Base-by-base conservation (phyloP, 2,797 vertebrate species). In the Distichodus sexfasciatus region DNA sequence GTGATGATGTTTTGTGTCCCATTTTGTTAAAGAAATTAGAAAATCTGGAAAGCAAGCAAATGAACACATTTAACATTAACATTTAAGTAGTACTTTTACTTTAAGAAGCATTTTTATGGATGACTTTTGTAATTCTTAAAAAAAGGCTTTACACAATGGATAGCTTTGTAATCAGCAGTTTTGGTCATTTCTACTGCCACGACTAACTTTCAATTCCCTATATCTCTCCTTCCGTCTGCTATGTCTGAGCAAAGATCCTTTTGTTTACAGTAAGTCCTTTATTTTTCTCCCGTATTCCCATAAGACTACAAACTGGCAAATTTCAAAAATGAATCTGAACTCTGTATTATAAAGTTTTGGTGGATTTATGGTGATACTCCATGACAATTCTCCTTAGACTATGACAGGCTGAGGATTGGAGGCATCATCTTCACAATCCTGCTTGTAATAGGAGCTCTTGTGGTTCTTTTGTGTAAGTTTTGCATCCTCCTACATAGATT, bases 191-290 rank as follows among this genome's bases (percentile, higher is more conserved):
- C 23, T 6, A 0, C 9, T 29, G 9, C 29, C 36, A 2, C 57
- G 26, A 6, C 17, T 67, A 21, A 72, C 66, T 31, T 40, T 14
- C 5, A 36, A 7, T 41, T 17, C 10, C 46, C 4, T n/a, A 17
- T 51, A 1, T 72, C 48, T 15, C 6, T 40, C 28, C 28, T 14
- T 0, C 69, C 1, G 11, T 44, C 2, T 35, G 23, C 17, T 19
- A 10, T 51, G 40, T 50, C n/a, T 55, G 26, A 77, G 24, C 66
- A 3, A 41, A 91, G 90, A 87, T 80, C 75, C 89, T 29, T 91
- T 91, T 81, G 69, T 76, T 78, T 91, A 91, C 85, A 88, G 90
- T 91, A 83, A 91, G 90, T 89, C 23, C 3, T 40, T 53, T 2
- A 57, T 46, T 48, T 28, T 21, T 40, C 8, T 23, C 21, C 23